These are phyloP conservation scores for Clarias macrocephalus DNA, from an alignment of 2,113 vertebrate genomes.

Conservation along the genomic window DNA sequence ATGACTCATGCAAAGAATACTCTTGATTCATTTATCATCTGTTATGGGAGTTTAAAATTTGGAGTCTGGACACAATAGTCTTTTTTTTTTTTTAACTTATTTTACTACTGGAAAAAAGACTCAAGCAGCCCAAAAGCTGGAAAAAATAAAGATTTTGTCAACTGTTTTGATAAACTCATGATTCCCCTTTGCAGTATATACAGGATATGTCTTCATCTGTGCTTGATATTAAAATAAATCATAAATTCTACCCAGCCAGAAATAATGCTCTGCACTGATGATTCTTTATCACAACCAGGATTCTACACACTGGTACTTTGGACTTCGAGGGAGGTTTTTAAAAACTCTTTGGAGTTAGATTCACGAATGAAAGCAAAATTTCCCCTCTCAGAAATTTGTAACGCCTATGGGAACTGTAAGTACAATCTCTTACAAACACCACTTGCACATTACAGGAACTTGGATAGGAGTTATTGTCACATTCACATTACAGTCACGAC, in stretches of 20 bases:
- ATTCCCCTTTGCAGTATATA: constrained; percentile 1
- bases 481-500: no score
- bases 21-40: constrained; percentile 53
- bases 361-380: no score
- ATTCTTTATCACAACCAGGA: constrained; percentile 10
- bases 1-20: constrained; percentile 8
- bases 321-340: no score
- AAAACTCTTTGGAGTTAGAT: no score
- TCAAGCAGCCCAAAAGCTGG: neutral
- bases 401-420: no score
- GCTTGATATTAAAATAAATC: constrained; percentile 19
- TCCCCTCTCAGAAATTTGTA: no score
- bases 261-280: neutral
- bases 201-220: neutral
- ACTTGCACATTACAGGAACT: no score
- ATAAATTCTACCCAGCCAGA: neutral
- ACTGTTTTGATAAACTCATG: neutral
- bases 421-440: no score
- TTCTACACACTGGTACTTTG: constrained; percentile 12
- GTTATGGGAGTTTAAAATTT: constrained; percentile 49
- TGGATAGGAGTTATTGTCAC: no score
- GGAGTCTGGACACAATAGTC: constrained; percentile 49
- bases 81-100: constrained; percentile 46
- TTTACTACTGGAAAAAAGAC: neutral
- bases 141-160: neutral